phyloP scores from a whole-genome alignment of 2,888 invertebrate species.

The Ochlodes sylvanus region DNA sequence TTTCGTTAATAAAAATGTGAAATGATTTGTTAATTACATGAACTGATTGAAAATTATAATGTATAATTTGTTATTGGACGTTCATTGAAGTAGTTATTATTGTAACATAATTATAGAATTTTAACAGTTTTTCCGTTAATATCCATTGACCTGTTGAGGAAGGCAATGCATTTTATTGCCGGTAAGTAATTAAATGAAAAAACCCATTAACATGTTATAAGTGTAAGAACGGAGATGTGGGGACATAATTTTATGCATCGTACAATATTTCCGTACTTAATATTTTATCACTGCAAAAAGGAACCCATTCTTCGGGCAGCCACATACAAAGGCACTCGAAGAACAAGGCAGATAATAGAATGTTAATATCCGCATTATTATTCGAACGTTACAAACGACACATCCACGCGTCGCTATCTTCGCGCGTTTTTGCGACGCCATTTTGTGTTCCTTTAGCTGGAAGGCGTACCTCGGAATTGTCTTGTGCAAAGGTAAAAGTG shows the following conservation, averaged over 20 bases:
- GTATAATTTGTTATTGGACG: no score
- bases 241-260: conserved; percentile 14
- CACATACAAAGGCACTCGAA: conserved; percentile 21
- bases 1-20: no score
- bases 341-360: conserved; percentile 56
- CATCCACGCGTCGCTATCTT: conserved; percentile 52
- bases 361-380: conserved; percentile 64
- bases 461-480: conserved; percentile 61
- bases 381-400: conserved; percentile 47
- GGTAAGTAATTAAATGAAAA: no score
- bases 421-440: conserved; percentile 69
- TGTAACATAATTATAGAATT: no score
- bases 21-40: no score
- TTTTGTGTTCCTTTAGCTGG: conserved; percentile 62
- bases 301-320: conserved; percentile 12
- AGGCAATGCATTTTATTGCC: no score
- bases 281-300: conserved; percentile 23
- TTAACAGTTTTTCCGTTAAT: no score
- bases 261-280: conserved; percentile 17
- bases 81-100: no score
- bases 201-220: no score
- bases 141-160: no score
- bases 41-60: no score
- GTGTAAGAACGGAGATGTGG: neutral
- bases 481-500: conserved; percentile 71